Percentiles rank a stretch among this genome's conserved stretches.
phyloP scores from a whole-genome alignment of 2,888 invertebrate species.

The Luperina testacea region DNA sequence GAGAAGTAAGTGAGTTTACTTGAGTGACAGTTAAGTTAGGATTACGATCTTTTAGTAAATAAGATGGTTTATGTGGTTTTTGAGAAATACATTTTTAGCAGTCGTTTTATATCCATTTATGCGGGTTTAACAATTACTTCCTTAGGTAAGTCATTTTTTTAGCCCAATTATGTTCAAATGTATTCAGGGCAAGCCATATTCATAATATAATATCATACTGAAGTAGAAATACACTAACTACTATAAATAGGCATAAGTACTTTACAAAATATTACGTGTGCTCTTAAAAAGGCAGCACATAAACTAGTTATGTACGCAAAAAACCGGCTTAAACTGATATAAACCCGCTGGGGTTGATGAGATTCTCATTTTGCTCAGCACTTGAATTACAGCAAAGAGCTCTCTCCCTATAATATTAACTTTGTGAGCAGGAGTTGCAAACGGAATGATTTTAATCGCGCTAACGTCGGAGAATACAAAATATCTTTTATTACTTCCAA shows the following conservation, averaged over 20 bases:
- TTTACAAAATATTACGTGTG: conserved; percentile 13
- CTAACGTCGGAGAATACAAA: conserved; percentile 64
- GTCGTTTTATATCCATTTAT: background rate
- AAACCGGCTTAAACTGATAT: conserved; percentile 67
- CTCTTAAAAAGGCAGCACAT: conserved; percentile 26
- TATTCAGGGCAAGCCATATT: background rate
- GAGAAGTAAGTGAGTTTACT: conserved; percentile 64
- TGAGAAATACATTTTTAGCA: conserved; percentile 14
- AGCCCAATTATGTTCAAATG: background rate
- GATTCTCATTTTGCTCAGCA: conserved; percentile 77
- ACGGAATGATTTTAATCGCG: conserved; percentile 69
- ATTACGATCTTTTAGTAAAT: conserved; percentile 58
- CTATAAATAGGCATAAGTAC: no score
- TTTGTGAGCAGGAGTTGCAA: conserved; percentile 62
- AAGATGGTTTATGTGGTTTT: conserved; percentile 33
- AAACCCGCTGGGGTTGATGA: conserved; percentile 71
- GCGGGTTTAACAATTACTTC: background rate
- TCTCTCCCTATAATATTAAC: conserved; percentile 68
- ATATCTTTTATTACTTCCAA: conserved; percentile 64
- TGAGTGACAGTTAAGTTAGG: conserved; percentile 64
- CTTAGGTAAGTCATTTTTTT: background rate
- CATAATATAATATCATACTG: background rate
- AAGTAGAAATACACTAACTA: background rate
- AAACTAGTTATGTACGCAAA: conserved; percentile 57
- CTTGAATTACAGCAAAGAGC: conserved; percentile 73